Conservation (phyloP, 2,113 vertebrate species). For the Rhabdornis inornatus region DNA sequence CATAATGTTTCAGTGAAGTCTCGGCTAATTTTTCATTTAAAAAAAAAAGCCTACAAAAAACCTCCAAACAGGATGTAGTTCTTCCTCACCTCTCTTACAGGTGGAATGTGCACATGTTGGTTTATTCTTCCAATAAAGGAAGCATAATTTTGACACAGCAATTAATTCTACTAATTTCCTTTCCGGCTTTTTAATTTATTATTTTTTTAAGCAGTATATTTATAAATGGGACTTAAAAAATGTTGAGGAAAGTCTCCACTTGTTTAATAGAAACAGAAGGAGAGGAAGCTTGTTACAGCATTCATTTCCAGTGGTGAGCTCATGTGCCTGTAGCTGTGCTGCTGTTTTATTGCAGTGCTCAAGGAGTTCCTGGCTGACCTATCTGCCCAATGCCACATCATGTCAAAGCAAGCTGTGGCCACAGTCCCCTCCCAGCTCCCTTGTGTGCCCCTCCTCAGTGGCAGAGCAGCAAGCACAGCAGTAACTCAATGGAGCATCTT, state of each 20-base stretch:
- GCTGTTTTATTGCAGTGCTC: not conserved
- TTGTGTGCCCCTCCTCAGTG: not conserved
- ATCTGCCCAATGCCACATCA: not conserved
- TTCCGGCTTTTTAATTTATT: not conserved
- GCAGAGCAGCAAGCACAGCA: not conserved
- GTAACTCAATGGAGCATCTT: not conserved
- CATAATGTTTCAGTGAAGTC: not conserved
- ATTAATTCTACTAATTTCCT: not conserved
- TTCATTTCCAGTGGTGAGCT: not conserved
- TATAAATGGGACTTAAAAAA: not conserved
- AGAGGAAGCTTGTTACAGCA: not conserved
- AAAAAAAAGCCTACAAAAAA: not conserved
- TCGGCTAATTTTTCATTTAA: not conserved
- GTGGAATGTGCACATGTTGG: not conserved
- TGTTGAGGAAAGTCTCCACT: not conserved
- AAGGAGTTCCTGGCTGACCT: not conserved
- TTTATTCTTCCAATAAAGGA: not conserved
- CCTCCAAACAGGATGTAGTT: not conserved
- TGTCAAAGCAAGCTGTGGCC: not conserved
- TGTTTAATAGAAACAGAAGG: not conserved
- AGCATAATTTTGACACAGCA: not conserved
- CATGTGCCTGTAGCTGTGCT: not conserved
- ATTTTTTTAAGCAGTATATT: not conserved
- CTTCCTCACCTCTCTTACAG: not conserved
- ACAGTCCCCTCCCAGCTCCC: not conserved